Conservation (phyloP, 2,797 vertebrate species). For the Pelochelys cantorii region DNA sequence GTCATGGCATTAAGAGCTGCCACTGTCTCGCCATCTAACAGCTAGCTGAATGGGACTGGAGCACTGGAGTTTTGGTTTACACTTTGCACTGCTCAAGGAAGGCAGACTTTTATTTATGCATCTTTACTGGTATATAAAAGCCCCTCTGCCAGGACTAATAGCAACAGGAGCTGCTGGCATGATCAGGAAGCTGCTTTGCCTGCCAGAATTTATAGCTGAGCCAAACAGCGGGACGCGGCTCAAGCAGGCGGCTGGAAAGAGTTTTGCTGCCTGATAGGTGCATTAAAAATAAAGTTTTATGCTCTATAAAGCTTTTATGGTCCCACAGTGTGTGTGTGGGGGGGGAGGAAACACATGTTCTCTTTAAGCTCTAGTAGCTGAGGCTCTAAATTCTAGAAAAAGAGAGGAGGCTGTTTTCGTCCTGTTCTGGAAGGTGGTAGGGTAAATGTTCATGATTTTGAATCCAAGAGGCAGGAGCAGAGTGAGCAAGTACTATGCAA, state of each 20-base stretch:
- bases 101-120: conserved; percentile 10
- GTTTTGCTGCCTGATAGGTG: conserved; percentile 26
- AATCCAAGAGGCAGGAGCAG: background rate
- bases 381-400: conserved; percentile 41
- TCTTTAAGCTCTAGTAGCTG: conserved; percentile 49
- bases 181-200: background rate
- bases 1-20: background rate
- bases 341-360: background rate
- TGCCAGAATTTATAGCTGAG: conserved; percentile 34
- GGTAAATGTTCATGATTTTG: background rate
- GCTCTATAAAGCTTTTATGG: conserved; percentile 66
- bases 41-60: background rate
- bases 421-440: background rate
- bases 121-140: background rate
- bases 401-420: background rate
- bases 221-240: conserved; percentile 30
- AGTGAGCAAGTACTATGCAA: background rate
- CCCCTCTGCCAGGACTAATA: conserved; percentile 1
- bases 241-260: conserved; percentile 42
- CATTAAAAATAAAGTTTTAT: conserved; percentile 66
- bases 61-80: background rate
- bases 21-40: background rate
- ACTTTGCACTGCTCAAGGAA: background rate
- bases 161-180: background rate
- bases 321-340: background rate